phyloP scores from a whole-genome alignment of 2,888 invertebrate genomes.

The Drosophila fungiperda region DNA sequence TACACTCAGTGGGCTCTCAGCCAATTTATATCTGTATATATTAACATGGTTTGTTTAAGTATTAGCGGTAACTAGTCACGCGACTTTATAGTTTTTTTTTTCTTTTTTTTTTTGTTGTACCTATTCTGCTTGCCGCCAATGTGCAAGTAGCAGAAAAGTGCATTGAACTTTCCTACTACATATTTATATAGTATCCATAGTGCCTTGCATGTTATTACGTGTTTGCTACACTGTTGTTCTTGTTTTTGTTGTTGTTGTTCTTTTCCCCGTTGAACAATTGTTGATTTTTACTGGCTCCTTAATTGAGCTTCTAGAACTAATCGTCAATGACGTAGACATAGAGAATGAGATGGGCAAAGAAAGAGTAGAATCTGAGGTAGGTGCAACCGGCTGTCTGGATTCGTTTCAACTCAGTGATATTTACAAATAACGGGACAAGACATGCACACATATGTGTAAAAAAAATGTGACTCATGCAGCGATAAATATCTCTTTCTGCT shows the following conservation, averaged over 20 bases:
- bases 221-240: constrained; percentile 22
- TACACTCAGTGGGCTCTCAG: constrained; percentile 9
- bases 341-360: constrained; percentile 23
- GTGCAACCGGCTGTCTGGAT: constrained; percentile 28
- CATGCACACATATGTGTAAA: not conserved
- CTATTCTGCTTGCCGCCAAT: constrained; percentile 22
- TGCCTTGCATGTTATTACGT: constrained; percentile 47
- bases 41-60: constrained; percentile 35
- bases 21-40: constrained; percentile 5
- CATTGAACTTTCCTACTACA: constrained; percentile 50
- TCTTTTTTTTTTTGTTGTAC: not conserved
- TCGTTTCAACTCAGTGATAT: constrained; percentile 14
- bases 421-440: constrained; percentile 16
- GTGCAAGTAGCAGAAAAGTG: constrained; percentile 58
- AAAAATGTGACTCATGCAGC: constrained; percentile 19
- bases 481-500: constrained; percentile 11
- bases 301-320: constrained; percentile 56
- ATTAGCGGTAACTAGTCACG: constrained; percentile 58
- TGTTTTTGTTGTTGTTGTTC: constrained; percentile 1
- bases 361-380: constrained; percentile 14
- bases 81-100: constrained; percentile 36
- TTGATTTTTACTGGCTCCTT: constrained; percentile 70
- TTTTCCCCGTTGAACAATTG: constrained; percentile 48
- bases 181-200: constrained; percentile 22
- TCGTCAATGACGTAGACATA: constrained; percentile 19